Base-by-base conservation (phyloP, 2,113 vertebrate species). In the Zosterops borbonicus region DNA sequence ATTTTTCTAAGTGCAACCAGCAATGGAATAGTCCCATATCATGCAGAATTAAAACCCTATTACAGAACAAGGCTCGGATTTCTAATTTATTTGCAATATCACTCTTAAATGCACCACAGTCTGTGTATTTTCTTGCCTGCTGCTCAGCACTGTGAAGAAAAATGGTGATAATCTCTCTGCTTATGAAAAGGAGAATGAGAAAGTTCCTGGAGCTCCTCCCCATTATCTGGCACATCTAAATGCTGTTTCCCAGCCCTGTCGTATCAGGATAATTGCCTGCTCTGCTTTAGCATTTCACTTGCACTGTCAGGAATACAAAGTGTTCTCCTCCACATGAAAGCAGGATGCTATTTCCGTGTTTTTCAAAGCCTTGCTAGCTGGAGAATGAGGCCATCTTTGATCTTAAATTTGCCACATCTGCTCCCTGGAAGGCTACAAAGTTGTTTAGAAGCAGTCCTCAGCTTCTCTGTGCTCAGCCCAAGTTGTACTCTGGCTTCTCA, bases 221-320 rank as follows among this genome's bases (percentile, higher is more conserved):
- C 56, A 49, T 75, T 88, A 83, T 67, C 88, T 28, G 8, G 39
- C 71, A 81, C 73, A 88, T 95, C 88, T 90, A 88, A 93, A 81
- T 88, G 69, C 79, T 77, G 64, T 64, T 92, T 83, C 73, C 76
- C 5, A 6, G 85, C 37, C 68, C 78, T 81, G 64, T 77, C 3
- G 0, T 92, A 83, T 83, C 87, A 83, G 59, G 68, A 53, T 94
- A 89, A 96, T 95, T 95, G 86, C 90, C 50, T 96, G 87, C 69
- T 83, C 92, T 87, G 83, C 7, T 10, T 88, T 88, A 96, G 88
- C 65, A 62, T 86, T 91, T 89, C 67, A 59, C 73, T 91, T 83
- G 46, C 42, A 35, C 64, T 89, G 94, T 97, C 92, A 93, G 84
- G 90, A 97, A 95, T 93, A 95, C 86, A 90, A 81, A 92, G 65